Conservation (phyloP, 2,797 vertebrate species). For the Cichlasoma orientale region DNA sequence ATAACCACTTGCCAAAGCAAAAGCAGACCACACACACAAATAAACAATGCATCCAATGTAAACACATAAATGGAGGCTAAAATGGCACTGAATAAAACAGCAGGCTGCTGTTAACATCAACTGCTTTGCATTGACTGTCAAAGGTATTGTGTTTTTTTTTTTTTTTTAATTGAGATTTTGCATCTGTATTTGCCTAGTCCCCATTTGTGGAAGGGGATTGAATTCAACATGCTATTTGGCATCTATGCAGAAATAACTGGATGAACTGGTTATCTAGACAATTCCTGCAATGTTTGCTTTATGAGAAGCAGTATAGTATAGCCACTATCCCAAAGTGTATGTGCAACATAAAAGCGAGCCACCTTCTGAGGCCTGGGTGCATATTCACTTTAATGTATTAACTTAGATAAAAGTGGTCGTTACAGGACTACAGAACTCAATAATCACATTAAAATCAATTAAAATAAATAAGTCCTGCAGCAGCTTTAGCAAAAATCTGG, state of each 20-base stretch:
- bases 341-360: background rate
- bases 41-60: constrained; percentile 1
- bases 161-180: background rate
- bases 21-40: constrained; percentile 17
- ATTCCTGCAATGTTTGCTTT: background rate
- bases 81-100: background rate
- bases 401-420: background rate
- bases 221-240: background rate
- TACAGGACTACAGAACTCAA: background rate
- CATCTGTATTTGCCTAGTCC: background rate
- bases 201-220: background rate
- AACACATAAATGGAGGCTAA: constrained; percentile 3
- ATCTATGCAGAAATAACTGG: background rate
- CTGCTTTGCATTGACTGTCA: background rate
- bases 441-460: too few relatives aligned
- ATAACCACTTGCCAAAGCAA: constrained; percentile 1
- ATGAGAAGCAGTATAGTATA: background rate
- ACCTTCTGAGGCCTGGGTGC: background rate
- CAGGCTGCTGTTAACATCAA: background rate
- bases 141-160: background rate
- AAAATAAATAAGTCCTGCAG: background rate
- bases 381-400: background rate
- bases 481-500: constrained; percentile 26
- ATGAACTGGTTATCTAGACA: constrained; percentile 2
- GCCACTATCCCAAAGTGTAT: background rate